Conservation (phyloP, 2,888 invertebrate species). For the Morinoia aosen region DNA sequence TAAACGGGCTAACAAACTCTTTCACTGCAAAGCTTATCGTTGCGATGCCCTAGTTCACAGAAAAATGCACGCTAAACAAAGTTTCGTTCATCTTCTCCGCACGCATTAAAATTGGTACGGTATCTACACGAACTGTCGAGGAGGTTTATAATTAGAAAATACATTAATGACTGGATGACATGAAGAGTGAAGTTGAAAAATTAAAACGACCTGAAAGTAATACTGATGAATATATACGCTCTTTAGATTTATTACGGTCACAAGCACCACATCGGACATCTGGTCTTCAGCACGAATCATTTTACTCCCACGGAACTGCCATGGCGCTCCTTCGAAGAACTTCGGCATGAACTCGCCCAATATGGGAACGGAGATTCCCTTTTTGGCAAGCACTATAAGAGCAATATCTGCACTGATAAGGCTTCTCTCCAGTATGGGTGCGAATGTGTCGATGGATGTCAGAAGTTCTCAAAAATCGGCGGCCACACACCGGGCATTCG, state of each 20-base stretch:
- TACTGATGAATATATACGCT: not conserved
- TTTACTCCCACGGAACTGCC: not conserved
- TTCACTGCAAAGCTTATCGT: not conserved
- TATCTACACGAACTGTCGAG: not conserved
- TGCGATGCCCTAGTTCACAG: not conserved
- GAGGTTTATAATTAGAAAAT: not conserved
- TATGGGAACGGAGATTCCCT: slow-evolving; percentile 57
- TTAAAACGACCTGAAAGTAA: not conserved
- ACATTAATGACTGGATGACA: not conserved
- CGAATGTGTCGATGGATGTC: slow-evolving; percentile 66
- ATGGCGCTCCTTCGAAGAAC: not conserved
- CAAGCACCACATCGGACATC: not conserved
- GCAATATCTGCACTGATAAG: slow-evolving; percentile 65
- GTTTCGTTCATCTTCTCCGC: not conserved
- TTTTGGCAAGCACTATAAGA: slow-evolving; percentile 66
- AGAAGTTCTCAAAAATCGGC: slow-evolving; percentile 59
- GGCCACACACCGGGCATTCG: slow-evolving; percentile 54
- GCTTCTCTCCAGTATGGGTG: slow-evolving; percentile 67
- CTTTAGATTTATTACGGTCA: too few relatives aligned
- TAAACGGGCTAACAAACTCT: not conserved
- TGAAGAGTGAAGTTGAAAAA: not conserved
- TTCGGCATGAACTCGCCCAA: not conserved
- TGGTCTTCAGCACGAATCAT: not conserved
- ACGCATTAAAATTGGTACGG: too few relatives aligned
- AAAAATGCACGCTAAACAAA: not conserved